Evolutionary conservation across 2,888 invertebrate species (phyloP).

Genomic region (Pseudanteris insignis): DNA sequence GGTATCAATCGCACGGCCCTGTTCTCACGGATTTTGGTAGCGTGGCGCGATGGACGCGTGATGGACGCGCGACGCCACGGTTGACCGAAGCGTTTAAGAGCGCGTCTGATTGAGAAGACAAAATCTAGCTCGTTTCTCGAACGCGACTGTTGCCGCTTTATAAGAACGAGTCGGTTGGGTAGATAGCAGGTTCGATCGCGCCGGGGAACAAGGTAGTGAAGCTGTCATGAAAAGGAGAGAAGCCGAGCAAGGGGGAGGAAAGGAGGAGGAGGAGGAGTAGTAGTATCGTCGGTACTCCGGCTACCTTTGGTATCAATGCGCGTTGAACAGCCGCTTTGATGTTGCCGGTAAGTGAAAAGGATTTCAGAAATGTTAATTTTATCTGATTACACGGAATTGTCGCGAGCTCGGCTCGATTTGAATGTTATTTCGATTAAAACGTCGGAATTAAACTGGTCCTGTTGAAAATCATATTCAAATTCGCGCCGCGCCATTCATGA

Average conservation of each 20-base stretch:
- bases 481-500: slow-evolving; percentile 35
- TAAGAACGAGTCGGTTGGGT: slow-evolving; percentile 49
- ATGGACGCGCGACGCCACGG: too few species aligned
- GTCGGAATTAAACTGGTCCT: slow-evolving; percentile 41
- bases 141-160: slow-evolving; percentile 57
- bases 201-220: slow-evolving; percentile 53
- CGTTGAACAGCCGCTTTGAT: slow-evolving; percentile 51
- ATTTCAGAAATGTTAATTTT: slow-evolving; percentile 48
- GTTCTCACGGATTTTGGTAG: too few species aligned
- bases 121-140: slow-evolving; percentile 56
- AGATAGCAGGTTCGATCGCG: slow-evolving; percentile 53
- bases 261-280: slow-evolving; percentile 27
- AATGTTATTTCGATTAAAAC: slow-evolving; percentile 48
- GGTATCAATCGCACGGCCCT: too few species aligned
- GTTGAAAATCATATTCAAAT: slow-evolving; percentile 41
- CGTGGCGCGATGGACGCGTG: slow-evolving; percentile 32
- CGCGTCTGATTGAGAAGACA: slow-evolving; percentile 50
- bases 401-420: slow-evolving; percentile 47
- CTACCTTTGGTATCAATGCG: slow-evolving; percentile 51
- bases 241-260: slow-evolving; percentile 37
- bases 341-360: slow-evolving; percentile 51
- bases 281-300: slow-evolving; percentile 51
- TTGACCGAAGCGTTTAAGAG: slow-evolving; percentile 35
- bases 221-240: slow-evolving; percentile 59
- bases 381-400: slow-evolving; percentile 49